phyloP scores from a whole-genome alignment of 2,888 invertebrate genomes.

The Meghimatium bilineatum region DNA sequence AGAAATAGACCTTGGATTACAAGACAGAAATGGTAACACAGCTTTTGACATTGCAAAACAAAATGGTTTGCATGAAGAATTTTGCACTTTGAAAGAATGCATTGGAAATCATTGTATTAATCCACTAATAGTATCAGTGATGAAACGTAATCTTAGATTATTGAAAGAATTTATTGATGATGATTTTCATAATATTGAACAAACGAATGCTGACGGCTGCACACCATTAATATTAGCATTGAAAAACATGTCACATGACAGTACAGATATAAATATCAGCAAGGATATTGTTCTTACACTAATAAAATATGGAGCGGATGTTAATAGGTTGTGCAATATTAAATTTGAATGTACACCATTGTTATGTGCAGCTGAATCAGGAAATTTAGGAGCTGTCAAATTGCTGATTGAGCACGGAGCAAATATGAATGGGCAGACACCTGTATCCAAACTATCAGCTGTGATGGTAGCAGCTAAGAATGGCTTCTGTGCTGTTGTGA shows the following conservation, averaged over 20 bases:
- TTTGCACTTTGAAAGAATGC: constrained; percentile 7
- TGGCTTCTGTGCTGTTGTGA: background rate
- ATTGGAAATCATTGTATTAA: background rate
- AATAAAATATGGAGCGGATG: constrained; percentile 16
- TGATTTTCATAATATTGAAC: background rate
- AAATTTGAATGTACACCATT: constrained; percentile 12
- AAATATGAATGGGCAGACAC: constrained; percentile 4
- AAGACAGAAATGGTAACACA: constrained; percentile 22
- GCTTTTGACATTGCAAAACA: constrained; percentile 34
- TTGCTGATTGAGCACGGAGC: constrained; percentile 26
- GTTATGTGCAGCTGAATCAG: constrained; percentile 1
- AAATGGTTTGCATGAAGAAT: constrained; percentile 22
- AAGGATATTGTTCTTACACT: constrained; percentile 22
- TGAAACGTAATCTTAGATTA: constrained; percentile 16
- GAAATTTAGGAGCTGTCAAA: constrained; percentile 20
- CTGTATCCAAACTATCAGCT: background rate
- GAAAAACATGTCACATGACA: background rate
- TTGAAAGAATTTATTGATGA: constrained; percentile 23
- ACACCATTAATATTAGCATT: constrained; percentile 34
- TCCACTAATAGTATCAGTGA: constrained; percentile 14
- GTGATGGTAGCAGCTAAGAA: constrained; percentile 27
- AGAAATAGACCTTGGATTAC: background rate
- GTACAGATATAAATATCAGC: background rate
- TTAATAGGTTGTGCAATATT: background rate
- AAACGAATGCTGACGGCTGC: background rate